Evolutionary conservation across 2,888 invertebrate genomes (phyloP), one percentile per base, ranked within the genome.

Genomic region (Drosophila picticornis): DNA sequence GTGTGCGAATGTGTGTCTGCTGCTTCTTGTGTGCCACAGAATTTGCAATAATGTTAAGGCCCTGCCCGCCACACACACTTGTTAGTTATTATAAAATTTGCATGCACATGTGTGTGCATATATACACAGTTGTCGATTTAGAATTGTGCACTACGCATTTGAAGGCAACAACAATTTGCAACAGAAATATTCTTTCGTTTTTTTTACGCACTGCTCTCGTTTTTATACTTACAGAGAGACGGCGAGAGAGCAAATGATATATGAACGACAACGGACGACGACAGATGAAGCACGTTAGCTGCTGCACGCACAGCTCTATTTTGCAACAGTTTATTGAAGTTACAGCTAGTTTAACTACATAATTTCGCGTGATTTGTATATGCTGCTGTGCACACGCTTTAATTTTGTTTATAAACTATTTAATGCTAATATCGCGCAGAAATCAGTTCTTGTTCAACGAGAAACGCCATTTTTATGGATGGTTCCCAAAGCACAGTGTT

Each of bases 391-490:
- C 56, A 72, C 68, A 72, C 62, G 43, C 43, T 69, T 66, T 31
- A 25, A 72, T 58, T 73, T 31, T 68, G 73, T 75, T 78, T 72
- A 73, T 63, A 71, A 46, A 82, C 70, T 70, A 77, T 64, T 56
- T 77, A 80, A 80, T 65, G 66, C 60, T 80, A 76, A 80, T 77
- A 80, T 81, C 79, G 76, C 81, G 76, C 68, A 79, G 72, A 73
- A 75, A 64, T 75, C 73, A 81, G 70, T 66, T 80, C 74, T 80
- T 77, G 73, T 77, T 57, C 70, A 80, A 76, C 77, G 84, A 84
- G 84, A 83, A 89, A 87, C 87, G 87, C 87, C 87, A 87, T 87
- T 83, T 84, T 86, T 83, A 76, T 83, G 86, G 86, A 81, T 78
- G 65, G 76, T 80, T 75, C 38, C 72, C 64, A 52, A 59, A 40